These are phyloP conservation scores for Macrostomum lignano DNA, from an alignment of 1,140 invertebrate species.

Conservation along the genomic window DNA sequence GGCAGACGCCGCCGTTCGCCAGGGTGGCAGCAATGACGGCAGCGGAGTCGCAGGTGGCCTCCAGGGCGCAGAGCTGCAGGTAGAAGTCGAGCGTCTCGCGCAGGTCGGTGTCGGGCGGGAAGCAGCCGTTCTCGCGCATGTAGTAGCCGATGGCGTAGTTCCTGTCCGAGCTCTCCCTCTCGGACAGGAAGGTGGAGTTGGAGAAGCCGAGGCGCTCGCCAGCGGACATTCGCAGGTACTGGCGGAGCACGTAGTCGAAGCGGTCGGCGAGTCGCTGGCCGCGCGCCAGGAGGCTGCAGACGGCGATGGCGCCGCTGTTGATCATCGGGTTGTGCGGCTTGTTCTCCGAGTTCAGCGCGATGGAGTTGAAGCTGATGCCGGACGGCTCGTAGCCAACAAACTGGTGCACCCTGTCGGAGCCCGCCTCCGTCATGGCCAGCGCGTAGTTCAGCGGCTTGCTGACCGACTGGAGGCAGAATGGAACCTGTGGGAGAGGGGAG, in stretches of 20 bases:
- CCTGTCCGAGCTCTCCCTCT: slow-evolving; percentile 70
- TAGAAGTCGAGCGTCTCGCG: slow-evolving; percentile 82
- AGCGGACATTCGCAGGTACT: slow-evolving; percentile 41
- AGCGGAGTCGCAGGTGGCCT: slow-evolving; percentile 64
- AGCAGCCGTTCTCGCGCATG: slow-evolving; percentile 62
- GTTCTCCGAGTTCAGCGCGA: slow-evolving; percentile 65
- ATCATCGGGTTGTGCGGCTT: slow-evolving; percentile 96
- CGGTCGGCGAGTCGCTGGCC: slow-evolving; percentile 16
- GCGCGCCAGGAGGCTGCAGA: slow-evolving; percentile 52
- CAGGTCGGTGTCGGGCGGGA: slow-evolving; percentile 13
- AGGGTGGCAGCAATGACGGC: slow-evolving; percentile 72
- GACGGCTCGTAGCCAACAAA: slow-evolving; percentile 48
- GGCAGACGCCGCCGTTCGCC: slow-evolving; percentile 90
- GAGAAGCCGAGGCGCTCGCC: too few relatives aligned
- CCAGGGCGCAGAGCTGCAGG: slow-evolving; percentile 81
- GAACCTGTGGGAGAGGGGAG: too few relatives aligned
- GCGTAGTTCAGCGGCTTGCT: slow-evolving; percentile 9
- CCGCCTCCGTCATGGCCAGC: slow-evolving; percentile 7
- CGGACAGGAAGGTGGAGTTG: slow-evolving; percentile 55
- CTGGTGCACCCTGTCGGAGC: slow-evolving; percentile 17
- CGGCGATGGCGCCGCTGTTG: slow-evolving; percentile 71
- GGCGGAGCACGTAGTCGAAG: slow-evolving; percentile 31
- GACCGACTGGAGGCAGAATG: slow-evolving; percentile 8
- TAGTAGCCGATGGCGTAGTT: slow-evolving; percentile 91
- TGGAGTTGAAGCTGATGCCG: slow-evolving; percentile 76